These are phyloP conservation scores for Parnassius apollo DNA, from an alignment of 2,888 invertebrate species.

Conservation along the genomic window DNA sequence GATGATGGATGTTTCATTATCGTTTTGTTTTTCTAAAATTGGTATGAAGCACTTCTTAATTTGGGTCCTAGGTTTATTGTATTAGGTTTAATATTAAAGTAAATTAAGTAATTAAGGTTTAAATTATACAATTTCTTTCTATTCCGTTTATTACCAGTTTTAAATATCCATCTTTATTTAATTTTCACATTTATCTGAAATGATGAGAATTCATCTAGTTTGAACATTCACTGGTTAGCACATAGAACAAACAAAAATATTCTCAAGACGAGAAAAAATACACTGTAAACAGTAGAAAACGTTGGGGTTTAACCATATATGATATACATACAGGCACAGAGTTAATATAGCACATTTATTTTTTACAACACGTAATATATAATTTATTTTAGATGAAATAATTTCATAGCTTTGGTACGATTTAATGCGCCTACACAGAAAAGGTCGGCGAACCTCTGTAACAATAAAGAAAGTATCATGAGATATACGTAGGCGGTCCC, in stretches of 20 bases:
- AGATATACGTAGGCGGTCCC: no score
- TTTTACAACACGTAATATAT: no score
- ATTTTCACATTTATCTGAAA: background rate
- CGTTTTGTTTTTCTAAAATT: no score
- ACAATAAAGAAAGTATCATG: slow-evolving; percentile 51
- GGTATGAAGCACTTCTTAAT: no score
- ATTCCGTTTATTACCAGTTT: background rate
- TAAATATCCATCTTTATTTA: background rate
- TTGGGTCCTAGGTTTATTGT: no score
- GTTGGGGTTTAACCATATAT: no score
- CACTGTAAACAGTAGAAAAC: no score
- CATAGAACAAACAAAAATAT: background rate
- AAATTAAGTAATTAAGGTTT: background rate
- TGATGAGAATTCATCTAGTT: background rate
- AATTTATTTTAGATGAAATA: no score
- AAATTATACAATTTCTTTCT: background rate
- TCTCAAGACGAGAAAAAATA: background rate
- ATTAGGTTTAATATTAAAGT: no score
- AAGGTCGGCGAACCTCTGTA: slow-evolving; percentile 57
- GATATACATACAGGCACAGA: no score
- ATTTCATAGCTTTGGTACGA: slow-evolving; percentile 23
- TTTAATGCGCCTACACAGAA: slow-evolving; percentile 39
- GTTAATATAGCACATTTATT: no score
- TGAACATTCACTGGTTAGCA: background rate
- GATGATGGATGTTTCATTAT: no score